phyloP scores from a whole-genome alignment of 1,140 invertebrate species.

The Platyscapa corneri region DNA sequence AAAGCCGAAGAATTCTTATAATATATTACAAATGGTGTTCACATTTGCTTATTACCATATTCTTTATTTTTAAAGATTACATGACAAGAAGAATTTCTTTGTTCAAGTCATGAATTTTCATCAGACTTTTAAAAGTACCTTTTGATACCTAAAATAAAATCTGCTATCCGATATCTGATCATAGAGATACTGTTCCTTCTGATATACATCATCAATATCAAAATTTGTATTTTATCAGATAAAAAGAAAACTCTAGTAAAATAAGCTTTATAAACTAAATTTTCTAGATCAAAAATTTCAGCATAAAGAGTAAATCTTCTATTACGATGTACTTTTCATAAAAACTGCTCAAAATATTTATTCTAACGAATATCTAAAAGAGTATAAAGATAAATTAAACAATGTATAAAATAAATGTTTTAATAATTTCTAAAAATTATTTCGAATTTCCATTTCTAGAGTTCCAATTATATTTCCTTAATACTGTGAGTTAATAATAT shows the following conservation, averaged over 20 bases:
- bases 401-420: no score
- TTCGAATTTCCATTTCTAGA: no score
- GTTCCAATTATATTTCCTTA: no score
- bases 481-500: no score
- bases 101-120: not conserved
- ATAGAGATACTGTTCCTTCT: not conserved
- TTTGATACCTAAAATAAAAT: slow-evolving; percentile 10
- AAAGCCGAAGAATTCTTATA: not conserved
- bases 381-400: no score
- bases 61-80: not conserved
- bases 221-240: not conserved
- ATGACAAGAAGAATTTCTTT: not conserved
- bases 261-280: not conserved
- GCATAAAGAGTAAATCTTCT: not conserved
- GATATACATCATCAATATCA: not conserved
- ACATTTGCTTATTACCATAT: not conserved
- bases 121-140: not conserved
- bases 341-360: no score
- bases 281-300: not conserved
- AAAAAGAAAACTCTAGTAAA: not conserved
- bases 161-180: not conserved
- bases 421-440: no score
- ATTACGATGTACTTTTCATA: no score
- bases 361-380: no score
- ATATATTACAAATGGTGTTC: not conserved